phyloP scores from a whole-genome alignment of 2,113 vertebrate genomes.

The Petrocephalus microphthalmus region DNA sequence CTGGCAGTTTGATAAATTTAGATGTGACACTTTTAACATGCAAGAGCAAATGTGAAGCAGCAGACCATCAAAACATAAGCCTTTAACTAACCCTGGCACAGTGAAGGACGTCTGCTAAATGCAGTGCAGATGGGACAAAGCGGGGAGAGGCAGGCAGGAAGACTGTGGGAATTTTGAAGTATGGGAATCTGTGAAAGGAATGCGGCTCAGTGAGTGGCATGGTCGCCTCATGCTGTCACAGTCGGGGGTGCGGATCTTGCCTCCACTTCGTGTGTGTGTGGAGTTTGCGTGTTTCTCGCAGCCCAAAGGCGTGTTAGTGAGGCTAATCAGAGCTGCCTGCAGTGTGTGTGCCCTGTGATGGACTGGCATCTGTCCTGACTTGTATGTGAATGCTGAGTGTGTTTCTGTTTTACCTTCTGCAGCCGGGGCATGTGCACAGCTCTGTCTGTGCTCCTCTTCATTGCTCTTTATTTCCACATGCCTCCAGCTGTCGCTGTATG shows the following conservation, averaged over 20 bases:
- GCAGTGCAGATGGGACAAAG: not conserved
- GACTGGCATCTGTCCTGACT: not conserved
- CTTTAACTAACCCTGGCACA: not conserved
- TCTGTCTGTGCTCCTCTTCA: not conserved
- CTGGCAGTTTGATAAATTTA: not conserved
- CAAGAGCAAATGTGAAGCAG: not conserved
- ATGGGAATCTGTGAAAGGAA: not conserved
- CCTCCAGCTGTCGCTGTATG: not conserved
- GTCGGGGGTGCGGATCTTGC: not conserved
- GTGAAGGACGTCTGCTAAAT: not conserved
- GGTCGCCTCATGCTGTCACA: not conserved
- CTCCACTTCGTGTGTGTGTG: not conserved
- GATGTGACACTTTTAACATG: not conserved
- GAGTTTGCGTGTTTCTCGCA: not conserved
- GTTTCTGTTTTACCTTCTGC: not conserved
- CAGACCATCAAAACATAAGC: not conserved
- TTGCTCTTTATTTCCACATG: not conserved
- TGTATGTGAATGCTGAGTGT: not conserved
- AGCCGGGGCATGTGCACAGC: too few relatives aligned
- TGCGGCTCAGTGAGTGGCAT: not conserved
- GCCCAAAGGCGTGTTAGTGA: not conserved
- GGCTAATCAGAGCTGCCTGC: not conserved
- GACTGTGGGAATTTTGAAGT: not conserved
- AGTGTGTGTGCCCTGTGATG: not conserved
- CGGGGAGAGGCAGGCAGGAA: not conserved